Percentiles rank a stretch among this genome's conserved stretches.
Conservation (phyloP, 2,888 invertebrate species). For the Harmothoe impar region DNA sequence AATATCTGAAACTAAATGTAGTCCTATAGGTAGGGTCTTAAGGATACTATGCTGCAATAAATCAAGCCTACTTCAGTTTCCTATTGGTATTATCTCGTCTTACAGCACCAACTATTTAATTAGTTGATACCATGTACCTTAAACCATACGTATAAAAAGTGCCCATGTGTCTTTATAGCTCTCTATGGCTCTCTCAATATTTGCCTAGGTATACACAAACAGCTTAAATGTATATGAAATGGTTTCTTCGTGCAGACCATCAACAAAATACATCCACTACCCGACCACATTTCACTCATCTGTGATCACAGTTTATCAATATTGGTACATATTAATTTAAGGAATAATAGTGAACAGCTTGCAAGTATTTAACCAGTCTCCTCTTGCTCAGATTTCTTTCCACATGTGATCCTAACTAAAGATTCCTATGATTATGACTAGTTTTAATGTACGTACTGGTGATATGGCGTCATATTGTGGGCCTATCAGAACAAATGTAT, state of each 20-base stretch:
- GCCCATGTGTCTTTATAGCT: too few species aligned
- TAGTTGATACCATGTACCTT: too few species aligned
- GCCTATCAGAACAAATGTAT: neutral
- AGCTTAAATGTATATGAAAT: neutral
- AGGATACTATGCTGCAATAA: too few species aligned
- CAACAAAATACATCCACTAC: neutral
- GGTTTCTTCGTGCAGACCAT: neutral
- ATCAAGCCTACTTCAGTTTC: too few species aligned
- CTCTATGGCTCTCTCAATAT: too few species aligned
- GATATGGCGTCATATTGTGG: neutral
- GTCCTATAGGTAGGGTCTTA: too few species aligned
- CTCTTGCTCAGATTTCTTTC: neutral
- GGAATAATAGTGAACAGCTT: neutral
- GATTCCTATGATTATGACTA: neutral
- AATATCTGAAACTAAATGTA: too few species aligned
- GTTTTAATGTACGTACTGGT: neutral
- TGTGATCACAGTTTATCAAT: constrained; percentile 37
- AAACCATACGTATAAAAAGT: too few species aligned
- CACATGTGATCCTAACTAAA: neutral
- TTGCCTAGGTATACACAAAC: too few species aligned
- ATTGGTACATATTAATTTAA: neutral
- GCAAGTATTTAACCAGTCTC: neutral
- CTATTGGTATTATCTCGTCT: too few species aligned
- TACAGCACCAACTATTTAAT: too few species aligned
- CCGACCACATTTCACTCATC: neutral